Conservation (phyloP, 2,888 invertebrate genomes). For the Cotesia congregata region DNA sequence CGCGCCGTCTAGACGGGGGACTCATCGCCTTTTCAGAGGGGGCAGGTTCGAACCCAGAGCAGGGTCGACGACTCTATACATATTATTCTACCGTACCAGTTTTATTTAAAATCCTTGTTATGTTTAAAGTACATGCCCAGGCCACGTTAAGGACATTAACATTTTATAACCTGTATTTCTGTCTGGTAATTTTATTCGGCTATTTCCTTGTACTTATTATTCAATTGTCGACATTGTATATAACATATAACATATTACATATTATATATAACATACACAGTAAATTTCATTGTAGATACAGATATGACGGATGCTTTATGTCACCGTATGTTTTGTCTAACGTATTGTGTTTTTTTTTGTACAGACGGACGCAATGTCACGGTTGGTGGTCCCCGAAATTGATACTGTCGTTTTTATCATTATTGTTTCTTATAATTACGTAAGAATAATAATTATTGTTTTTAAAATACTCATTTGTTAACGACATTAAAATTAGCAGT, state of each 20-base stretch:
- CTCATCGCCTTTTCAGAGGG: constrained; percentile 13
- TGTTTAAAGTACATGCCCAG: neutral
- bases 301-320: neutral
- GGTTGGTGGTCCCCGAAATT: neutral
- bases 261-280: neutral
- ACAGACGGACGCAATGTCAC: neutral
- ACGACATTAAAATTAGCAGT: neutral
- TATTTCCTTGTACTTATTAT: constrained; percentile 1
- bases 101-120: neutral
- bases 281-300: neutral
- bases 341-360: neutral
- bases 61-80: constrained; percentile 34
- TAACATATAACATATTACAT: too few relatives aligned
- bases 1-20: constrained; percentile 35
- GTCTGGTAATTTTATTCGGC: neutral
- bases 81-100: neutral
- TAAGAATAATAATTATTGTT: constrained; percentile 2
- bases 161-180: neutral
- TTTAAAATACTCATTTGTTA: too few relatives aligned
- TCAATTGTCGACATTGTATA: neutral
- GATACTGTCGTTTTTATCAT: neutral
- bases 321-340: neutral
- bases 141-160: neutral
- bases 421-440: neutral
- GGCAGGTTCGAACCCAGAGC: constrained; percentile 34